A percentile compares a stretch with the other conserved stretches of the same genome.
phyloP scores from a whole-genome alignment of 2,888 invertebrate genomes.

The Thereva unica region DNA sequence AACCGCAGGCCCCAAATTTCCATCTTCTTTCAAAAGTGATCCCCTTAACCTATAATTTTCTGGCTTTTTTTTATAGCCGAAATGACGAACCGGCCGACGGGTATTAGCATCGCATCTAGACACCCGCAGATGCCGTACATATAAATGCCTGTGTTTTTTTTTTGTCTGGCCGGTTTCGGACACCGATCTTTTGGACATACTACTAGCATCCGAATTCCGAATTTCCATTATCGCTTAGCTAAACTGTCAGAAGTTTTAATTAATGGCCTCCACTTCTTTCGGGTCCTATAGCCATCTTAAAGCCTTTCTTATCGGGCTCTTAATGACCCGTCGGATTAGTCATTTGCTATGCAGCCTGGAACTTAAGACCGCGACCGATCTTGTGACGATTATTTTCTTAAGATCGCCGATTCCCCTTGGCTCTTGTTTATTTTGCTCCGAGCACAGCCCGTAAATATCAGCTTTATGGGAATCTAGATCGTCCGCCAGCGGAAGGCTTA shows the following conservation, averaged over 20 bases:
- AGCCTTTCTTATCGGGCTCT: not conserved
- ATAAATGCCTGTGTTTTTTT: conserved; percentile 19
- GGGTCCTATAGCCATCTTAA: conserved; percentile 20
- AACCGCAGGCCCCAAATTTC: conserved; percentile 7
- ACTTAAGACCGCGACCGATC: not conserved
- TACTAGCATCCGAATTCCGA: conserved; percentile 15
- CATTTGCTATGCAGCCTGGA: conserved; percentile 16
- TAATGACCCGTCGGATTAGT: conserved; percentile 27
- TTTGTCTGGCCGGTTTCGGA: conserved; percentile 1
- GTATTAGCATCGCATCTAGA: not conserved
- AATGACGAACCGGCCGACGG: not conserved
- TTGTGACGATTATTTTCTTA: conserved; percentile 23
- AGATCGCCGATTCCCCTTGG: conserved; percentile 22
- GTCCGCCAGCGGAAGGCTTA: conserved; percentile 15
- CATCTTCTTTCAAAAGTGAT: conserved; percentile 23
- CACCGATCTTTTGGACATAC: not conserved
- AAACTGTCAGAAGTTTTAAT: conserved; percentile 27
- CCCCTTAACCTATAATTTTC: conserved; percentile 23
- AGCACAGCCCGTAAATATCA: conserved; percentile 1
- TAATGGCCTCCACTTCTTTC: conserved; percentile 28
- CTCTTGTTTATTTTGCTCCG: conserved; percentile 23
- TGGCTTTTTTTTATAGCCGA: conserved; percentile 9
- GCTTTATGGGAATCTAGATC: conserved; percentile 19
- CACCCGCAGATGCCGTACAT: not conserved
- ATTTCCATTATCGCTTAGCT: conserved; percentile 25